A percentile compares a stretch with the other conserved stretches of the same genome.
Conservation (phyloP, 92 coral and sea anemone genomes). For the Porites rus region DNA sequence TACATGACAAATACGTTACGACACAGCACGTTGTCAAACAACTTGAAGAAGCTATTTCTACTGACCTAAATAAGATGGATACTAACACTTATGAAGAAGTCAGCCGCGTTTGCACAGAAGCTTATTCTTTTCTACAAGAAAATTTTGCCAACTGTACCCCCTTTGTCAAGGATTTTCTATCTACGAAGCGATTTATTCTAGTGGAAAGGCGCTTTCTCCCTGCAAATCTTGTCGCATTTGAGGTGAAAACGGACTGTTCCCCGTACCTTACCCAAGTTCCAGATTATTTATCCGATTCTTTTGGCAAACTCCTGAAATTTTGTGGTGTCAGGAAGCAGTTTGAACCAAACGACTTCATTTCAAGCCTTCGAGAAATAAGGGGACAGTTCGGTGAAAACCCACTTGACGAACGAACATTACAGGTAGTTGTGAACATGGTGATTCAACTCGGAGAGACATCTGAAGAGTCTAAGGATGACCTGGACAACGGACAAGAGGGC, state of each 20-base stretch:
- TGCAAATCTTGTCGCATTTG: constrained; percentile 53
- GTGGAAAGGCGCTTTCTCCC: constrained; percentile 46
- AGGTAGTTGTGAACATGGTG: not conserved
- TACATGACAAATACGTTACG: not conserved
- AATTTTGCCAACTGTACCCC: not conserved
- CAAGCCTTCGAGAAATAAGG: constrained; percentile 35
- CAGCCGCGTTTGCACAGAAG: constrained; percentile 37
- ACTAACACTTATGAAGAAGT: constrained; percentile 23
- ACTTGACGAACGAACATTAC: not conserved
- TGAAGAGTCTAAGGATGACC: not conserved
- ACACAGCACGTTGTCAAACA: constrained; percentile 37
- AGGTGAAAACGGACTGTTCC: constrained; percentile 36
- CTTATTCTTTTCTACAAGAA: constrained; percentile 54
- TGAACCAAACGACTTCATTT: constrained; percentile 52
- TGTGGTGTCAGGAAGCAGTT: constrained; percentile 64
- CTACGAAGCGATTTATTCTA: constrained; percentile 37
- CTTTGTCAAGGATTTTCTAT: not conserved
- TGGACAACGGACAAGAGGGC: not conserved
- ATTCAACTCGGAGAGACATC: not conserved
- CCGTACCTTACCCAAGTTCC: constrained; percentile 70
- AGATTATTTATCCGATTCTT: constrained; percentile 2
- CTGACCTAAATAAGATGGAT: not conserved
- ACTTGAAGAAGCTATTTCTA: constrained; percentile 20
- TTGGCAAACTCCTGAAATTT: constrained; percentile 33
- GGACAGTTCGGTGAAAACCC: not conserved